phyloP scores from a whole-genome alignment of 2,113 vertebrate species.

The Beaufortia kweichowensis region DNA sequence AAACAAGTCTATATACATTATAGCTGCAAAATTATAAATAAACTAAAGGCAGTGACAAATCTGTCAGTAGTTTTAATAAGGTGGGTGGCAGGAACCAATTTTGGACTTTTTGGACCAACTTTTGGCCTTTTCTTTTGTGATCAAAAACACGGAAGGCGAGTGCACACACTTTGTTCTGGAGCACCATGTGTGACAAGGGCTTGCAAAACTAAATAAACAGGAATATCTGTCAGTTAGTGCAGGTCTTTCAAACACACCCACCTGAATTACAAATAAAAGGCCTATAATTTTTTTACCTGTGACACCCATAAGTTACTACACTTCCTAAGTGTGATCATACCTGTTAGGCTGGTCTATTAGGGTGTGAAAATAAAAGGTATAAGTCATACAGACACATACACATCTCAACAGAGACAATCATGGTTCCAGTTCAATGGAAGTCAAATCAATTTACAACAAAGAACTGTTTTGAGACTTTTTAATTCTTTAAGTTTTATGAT shows the following conservation, averaged over 20 bases:
- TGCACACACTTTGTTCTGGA: not conserved
- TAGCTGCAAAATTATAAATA: too few relatives aligned
- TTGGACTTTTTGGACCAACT: not conserved
- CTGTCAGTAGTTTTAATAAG: not conserved
- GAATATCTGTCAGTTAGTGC: not conserved
- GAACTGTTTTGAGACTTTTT: not conserved
- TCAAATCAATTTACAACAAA: not conserved
- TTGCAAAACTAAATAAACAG: not conserved
- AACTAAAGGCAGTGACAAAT: not conserved
- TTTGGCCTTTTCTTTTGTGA: not conserved
- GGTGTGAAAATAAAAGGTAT: not conserved
- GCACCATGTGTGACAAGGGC: not conserved
- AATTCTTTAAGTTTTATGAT: not conserved
- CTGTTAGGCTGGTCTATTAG: not conserved
- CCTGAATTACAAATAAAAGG: not conserved
- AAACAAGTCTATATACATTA: too few relatives aligned
- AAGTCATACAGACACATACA: too few relatives aligned
- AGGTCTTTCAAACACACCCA: constrained; percentile 6
- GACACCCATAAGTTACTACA: not conserved
- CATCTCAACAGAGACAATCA: not conserved
- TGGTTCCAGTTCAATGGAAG: not conserved
- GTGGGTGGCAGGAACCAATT: not conserved
- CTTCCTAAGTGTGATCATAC: not conserved
- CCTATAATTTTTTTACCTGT: not conserved
- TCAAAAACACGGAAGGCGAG: not conserved